Evolutionary conservation across 64 coral and sea anemone genomes (phyloP).

Genomic region (Dendronephthya gigantea): DNA sequence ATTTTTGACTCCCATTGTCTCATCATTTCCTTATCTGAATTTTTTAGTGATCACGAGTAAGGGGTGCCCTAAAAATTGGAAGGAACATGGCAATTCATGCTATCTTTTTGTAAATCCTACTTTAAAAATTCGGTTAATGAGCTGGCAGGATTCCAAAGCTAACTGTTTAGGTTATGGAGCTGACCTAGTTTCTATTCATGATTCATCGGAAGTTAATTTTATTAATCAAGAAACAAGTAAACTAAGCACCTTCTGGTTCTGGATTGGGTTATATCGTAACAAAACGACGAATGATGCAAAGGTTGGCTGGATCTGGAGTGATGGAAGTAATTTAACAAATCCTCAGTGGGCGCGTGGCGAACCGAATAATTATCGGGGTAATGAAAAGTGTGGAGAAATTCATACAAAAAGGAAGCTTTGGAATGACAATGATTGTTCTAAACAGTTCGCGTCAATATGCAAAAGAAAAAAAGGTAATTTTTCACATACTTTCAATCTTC

Average conservation of each 20-base stretch:
- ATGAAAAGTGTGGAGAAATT: not conserved
- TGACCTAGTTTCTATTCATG: not conserved
- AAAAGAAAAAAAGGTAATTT: not conserved
- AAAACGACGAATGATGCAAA: not conserved
- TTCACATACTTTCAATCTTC: not conserved
- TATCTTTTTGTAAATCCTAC: not conserved
- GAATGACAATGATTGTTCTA: not conserved
- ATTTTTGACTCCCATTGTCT: no score
- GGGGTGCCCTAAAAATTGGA: not conserved
- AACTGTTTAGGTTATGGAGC: not conserved
- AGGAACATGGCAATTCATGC: not conserved
- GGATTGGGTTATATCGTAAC: conserved; percentile 5
- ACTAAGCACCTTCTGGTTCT: not conserved
- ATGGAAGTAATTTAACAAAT: not conserved
- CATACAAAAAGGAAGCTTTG: not conserved
- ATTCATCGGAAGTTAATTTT: not conserved
- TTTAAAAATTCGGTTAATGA: not conserved
- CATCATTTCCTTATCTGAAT: not conserved
- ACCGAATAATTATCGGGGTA: not conserved
- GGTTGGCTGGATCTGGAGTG: not conserved
- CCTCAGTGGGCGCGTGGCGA: not conserved
- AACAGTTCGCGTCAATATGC: not conserved
- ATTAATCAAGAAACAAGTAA: not conserved
- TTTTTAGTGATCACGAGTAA: not conserved
- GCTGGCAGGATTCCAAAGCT: not conserved